These are phyloP conservation scores for Gambusia affinis DNA, from an alignment of 2,113 vertebrate genomes.

Conservation along the genomic window DNA sequence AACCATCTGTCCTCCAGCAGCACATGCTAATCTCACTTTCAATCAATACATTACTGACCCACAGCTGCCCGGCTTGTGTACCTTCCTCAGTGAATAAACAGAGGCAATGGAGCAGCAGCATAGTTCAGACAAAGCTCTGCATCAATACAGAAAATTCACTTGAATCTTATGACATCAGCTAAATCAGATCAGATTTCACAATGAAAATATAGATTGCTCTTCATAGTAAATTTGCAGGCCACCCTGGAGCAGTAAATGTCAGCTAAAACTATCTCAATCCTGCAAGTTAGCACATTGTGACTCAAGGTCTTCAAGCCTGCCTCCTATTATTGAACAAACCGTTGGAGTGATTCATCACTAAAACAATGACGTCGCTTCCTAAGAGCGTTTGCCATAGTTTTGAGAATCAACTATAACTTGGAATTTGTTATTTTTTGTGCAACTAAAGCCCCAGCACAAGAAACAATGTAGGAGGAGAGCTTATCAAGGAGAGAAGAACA, in stretches of 20 bases:
- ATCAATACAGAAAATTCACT: constrained; percentile 35
- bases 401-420: constrained; percentile 18
- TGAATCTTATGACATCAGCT: constrained; percentile 20
- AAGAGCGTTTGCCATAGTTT: constrained; percentile 19
- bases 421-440: constrained; percentile 10
- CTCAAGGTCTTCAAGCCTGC: constrained; percentile 27
- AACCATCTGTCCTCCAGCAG: constrained; percentile 50
- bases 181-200: constrained; percentile 12
- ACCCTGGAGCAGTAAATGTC: constrained; percentile 12
- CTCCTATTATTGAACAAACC: constrained; percentile 29
- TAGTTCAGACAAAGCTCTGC: constrained; percentile 39
- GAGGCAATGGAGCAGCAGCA: constrained; percentile 48
- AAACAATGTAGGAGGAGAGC: constrained; percentile 10
- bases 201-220: neutral
- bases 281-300: constrained; percentile 21
- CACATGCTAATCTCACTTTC: constrained; percentile 29
- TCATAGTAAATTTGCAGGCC: constrained; percentile 22
- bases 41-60: constrained; percentile 56
- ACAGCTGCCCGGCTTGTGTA: constrained; percentile 55
- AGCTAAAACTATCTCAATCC: constrained; percentile 36
- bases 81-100: constrained; percentile 58
- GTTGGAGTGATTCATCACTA: constrained; percentile 44
- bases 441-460: constrained; percentile 18
- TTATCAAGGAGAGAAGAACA: constrained; percentile 35
- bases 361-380: constrained; percentile 64